Evolutionary conservation across 2,797 vertebrate genomes (phyloP).

Genomic region (Okamejei kenojei): DNA sequence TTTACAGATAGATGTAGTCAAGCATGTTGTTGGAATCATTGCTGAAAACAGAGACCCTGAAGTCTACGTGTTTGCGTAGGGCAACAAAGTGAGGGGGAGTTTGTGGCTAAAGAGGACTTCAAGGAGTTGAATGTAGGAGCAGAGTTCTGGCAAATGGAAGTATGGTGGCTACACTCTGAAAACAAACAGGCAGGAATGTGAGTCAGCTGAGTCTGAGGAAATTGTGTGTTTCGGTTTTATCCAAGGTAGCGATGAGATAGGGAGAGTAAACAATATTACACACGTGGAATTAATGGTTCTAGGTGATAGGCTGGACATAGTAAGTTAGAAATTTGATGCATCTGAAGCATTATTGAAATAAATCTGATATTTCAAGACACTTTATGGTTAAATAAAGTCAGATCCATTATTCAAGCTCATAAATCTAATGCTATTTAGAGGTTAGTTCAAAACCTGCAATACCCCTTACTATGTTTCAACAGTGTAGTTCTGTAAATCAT

Average conservation of each 20-base stretch:
- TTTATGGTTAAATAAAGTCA: not conserved
- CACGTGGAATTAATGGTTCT: not conserved
- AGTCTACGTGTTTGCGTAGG: not conserved
- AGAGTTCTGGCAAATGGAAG: not conserved
- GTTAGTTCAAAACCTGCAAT: not conserved
- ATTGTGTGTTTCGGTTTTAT: not conserved
- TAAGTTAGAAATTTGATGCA: not conserved
- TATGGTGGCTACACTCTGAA: not conserved
- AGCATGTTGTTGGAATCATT: not conserved
- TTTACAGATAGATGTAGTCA: not conserved
- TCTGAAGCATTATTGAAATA: not conserved
- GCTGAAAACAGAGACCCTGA: not conserved
- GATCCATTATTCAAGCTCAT: not conserved
- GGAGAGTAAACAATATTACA: not conserved
- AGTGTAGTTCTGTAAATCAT: not conserved
- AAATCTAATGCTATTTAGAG: not conserved
- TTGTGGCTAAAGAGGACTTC: not conserved
- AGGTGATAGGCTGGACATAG: not conserved
- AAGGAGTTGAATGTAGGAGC: not conserved
- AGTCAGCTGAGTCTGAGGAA: not conserved
- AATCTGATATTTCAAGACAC: not conserved
- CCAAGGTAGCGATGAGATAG: not conserved
- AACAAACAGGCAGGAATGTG: not conserved
- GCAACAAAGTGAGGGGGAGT: not conserved
- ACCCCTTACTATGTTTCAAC: not conserved